Conservation (phyloP, 2,797 vertebrate species). For the Characodon lateralis region DNA sequence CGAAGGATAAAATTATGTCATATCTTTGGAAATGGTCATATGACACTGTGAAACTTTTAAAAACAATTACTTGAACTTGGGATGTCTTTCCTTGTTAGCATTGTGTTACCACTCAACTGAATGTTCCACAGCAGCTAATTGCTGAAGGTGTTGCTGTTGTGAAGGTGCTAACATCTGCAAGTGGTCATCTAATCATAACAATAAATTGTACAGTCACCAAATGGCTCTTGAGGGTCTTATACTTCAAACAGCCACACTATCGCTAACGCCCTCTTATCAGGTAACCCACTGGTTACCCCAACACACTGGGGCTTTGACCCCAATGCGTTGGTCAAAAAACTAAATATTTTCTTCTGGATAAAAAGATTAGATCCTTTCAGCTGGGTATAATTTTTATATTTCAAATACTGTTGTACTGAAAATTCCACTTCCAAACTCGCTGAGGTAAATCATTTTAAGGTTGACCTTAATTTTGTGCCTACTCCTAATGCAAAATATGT, state of each 20-base stretch:
- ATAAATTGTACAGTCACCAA: not conserved
- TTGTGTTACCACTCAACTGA: too few relatives aligned
- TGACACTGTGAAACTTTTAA: too few relatives aligned
- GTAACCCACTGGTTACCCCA: not conserved
- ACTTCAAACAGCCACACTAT: not conserved
- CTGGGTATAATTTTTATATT: not conserved
- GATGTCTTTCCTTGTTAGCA: too few relatives aligned
- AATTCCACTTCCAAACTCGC: not conserved
- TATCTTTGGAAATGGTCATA: too few relatives aligned
- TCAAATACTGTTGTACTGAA: not conserved
- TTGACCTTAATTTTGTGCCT: not conserved
- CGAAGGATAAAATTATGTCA: too few relatives aligned
- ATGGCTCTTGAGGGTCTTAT: not conserved
- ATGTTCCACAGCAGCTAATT: too few relatives aligned
- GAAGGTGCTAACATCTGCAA: not conserved
- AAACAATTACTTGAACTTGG: too few relatives aligned
- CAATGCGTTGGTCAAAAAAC: not conserved
- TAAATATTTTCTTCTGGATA: not conserved
- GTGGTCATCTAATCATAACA: not conserved
- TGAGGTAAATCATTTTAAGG: not conserved
- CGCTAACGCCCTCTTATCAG: not conserved
- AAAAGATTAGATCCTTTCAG: not conserved
- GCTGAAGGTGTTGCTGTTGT: too few relatives aligned
- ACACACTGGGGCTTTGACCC: not conserved
- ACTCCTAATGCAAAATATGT: not conserved